Evolutionary conservation across 2,797 vertebrate species (phyloP).

Genomic region (Xenops minutus): DNA sequence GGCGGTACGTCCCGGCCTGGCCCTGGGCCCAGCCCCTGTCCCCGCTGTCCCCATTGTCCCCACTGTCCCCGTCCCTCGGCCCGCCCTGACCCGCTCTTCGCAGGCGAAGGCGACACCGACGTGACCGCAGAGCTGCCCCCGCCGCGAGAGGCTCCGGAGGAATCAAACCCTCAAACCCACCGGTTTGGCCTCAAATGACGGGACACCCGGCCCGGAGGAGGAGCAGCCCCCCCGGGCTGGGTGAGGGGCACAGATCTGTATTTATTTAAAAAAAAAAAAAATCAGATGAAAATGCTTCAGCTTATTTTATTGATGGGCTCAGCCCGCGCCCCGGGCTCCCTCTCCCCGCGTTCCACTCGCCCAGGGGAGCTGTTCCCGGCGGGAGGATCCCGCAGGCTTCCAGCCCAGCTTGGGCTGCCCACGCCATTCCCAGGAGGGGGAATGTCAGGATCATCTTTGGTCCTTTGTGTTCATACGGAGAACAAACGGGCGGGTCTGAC

Average conservation of each 20-base stretch:
- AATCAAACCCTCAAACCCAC: not conserved
- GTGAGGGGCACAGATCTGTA: rapidly evolving
- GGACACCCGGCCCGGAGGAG: not conserved
- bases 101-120: not conserved
- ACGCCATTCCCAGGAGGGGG: not conserved
- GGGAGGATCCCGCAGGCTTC: not conserved
- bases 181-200: not conserved
- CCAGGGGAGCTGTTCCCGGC: not conserved
- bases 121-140: not conserved
- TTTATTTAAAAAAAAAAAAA: not conserved
- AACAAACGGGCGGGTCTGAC: not conserved
- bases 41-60: too few relatives aligned
- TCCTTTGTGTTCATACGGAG: not conserved
- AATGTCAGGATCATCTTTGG: slow-evolving; percentile 56
- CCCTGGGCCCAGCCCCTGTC: not conserved
- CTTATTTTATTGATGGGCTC: slow-evolving; percentile 50
- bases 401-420: not conserved
- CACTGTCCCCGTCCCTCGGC: too few relatives aligned
- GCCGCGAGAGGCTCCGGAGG: not conserved
- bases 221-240: rapidly evolving
- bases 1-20: not conserved
- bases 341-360: not conserved
- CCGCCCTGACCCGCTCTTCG: not conserved
- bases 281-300: slow-evolving; percentile 9
- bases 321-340: not conserved